Evolutionary conservation across 2,113 vertebrate species (phyloP).

Genomic region (Herpetotheres cachinnans): DNA sequence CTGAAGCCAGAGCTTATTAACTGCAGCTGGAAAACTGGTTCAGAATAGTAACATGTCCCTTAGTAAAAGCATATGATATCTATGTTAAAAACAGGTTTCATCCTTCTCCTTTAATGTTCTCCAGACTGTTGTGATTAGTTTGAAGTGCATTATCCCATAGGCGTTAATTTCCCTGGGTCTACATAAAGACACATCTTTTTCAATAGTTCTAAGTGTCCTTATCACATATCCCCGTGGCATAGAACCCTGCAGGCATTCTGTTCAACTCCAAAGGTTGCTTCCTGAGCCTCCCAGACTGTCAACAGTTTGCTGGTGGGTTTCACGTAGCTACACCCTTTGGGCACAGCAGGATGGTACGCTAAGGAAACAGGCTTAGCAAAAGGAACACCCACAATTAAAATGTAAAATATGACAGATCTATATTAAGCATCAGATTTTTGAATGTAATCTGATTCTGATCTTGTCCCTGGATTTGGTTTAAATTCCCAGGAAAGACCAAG

Average conservation of each 20-base stretch:
- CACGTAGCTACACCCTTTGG: background rate
- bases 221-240: background rate
- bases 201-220: background rate
- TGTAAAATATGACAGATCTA: background rate
- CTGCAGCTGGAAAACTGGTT: background rate
- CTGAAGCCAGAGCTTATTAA: background rate
- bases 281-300: background rate
- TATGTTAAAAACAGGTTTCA: background rate
- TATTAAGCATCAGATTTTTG: background rate
- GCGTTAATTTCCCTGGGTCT: background rate
- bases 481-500: background rate
- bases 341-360: background rate
- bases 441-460: background rate
- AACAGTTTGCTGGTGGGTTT: background rate
- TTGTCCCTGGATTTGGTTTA: background rate
- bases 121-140: background rate
- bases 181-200: background rate
- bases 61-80: background rate
- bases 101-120: background rate
- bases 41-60: background rate
- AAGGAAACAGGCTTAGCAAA: background rate
- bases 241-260: background rate
- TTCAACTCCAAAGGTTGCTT: background rate
- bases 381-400: background rate
- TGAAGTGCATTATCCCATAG: background rate